Conservation (phyloP, 2,888 invertebrate species). For the Volucella zonaria region DNA sequence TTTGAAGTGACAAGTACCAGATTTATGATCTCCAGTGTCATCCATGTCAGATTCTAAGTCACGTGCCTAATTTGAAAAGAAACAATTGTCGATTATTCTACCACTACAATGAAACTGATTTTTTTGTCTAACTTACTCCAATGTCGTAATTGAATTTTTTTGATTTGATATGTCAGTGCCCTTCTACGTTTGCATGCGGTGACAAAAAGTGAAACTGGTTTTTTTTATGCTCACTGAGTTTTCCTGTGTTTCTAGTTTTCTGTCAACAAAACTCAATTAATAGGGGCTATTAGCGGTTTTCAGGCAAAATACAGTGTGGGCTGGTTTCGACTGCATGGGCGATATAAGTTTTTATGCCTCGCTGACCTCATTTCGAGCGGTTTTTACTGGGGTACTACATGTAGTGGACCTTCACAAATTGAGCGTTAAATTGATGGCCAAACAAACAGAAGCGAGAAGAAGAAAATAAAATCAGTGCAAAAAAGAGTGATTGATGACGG, state of each 20-base stretch:
- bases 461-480: background rate
- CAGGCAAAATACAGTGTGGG: background rate
- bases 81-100: too few species aligned
- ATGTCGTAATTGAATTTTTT: background rate
- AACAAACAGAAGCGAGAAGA: background rate
- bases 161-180: background rate
- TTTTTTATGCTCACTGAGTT: background rate
- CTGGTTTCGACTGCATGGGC: slow-evolving; percentile 4
- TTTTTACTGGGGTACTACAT: background rate
- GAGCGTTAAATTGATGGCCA: slow-evolving; percentile 40
- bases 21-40: too few species aligned
- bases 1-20: too few species aligned
- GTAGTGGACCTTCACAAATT: slow-evolving; percentile 24
- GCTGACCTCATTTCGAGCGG: slow-evolving; percentile 14
- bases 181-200: background rate
- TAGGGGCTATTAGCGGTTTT: slow-evolving; percentile 13
- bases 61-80: background rate
- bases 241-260: background rate
- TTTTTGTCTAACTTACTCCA: background rate
- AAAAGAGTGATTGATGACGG: background rate
- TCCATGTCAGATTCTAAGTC: too few species aligned
- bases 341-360: slow-evolving; percentile 32
- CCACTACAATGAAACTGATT: too few species aligned
- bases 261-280: slow-evolving; percentile 1
- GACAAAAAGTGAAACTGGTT: slow-evolving; percentile 26